phyloP scores from a whole-genome alignment of 2,113 vertebrate genomes.

The Entomyzon cyanotis region DNA sequence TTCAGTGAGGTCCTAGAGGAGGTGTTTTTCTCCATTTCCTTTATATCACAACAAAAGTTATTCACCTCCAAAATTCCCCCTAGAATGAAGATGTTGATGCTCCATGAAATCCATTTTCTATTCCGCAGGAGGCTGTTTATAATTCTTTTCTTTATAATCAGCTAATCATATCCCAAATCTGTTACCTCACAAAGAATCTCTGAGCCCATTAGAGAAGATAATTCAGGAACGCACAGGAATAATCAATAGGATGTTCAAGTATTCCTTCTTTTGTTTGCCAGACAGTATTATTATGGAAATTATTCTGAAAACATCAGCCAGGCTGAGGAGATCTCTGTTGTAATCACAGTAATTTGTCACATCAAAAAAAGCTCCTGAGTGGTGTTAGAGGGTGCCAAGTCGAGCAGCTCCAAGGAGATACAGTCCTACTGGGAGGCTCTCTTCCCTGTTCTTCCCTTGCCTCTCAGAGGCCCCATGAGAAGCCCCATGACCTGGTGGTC shows the following conservation, averaged over 20 bases:
- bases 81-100: not conserved
- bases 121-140: not conserved
- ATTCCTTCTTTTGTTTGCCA: not conserved
- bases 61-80: not conserved
- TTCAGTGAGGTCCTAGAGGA: not conserved
- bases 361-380: not conserved
- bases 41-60: not conserved
- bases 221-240: not conserved
- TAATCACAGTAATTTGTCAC: not conserved
- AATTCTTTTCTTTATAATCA: not conserved
- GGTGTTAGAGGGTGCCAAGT: not conserved
- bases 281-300: conserved; percentile 5
- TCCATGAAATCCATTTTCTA: not conserved
- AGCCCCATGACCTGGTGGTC: not conserved
- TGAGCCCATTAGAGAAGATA: not conserved
- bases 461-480: rapidly evolving
- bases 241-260: not conserved
- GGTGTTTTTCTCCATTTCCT: not conserved
- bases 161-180: not conserved
- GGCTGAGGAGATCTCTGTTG: not conserved
- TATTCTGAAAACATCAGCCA: not conserved
- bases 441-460: not conserved
- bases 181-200: not conserved
- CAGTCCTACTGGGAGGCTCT: no score
- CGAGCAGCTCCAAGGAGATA: not conserved